phyloP scores from a whole-genome alignment of 2,113 vertebrate species.

The Brachyistius frenatus region DNA sequence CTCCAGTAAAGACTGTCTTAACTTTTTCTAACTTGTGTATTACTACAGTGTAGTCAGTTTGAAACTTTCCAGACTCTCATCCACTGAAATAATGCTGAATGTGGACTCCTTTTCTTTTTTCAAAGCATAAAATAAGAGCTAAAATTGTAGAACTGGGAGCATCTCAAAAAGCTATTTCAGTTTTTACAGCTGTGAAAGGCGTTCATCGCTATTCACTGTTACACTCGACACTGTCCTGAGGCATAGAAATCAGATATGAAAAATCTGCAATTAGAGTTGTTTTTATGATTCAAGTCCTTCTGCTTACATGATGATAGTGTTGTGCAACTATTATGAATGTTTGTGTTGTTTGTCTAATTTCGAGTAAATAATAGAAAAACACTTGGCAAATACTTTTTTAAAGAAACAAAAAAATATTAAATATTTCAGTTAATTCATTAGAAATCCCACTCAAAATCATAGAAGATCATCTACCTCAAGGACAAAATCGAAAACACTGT shows the following conservation, averaged over 20 bases:
- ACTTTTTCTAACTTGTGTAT: constrained; percentile 7
- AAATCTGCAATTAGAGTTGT: neutral
- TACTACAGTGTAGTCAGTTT: constrained; percentile 16
- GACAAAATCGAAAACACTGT: no score
- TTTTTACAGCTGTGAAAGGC: constrained; percentile 15
- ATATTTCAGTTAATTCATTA: no score
- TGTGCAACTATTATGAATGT: neutral
- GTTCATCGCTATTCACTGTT: neutral
- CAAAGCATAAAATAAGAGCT: constrained; percentile 1
- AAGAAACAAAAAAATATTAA: no score
- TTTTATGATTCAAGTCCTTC: constrained; percentile 8
- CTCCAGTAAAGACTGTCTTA: neutral
- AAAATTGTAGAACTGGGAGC: constrained; percentile 10
- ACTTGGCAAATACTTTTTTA: no score
- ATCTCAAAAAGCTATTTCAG: constrained; percentile 24
- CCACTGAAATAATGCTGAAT: constrained; percentile 1
- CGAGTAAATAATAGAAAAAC: no score
- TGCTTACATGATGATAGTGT: neutral
- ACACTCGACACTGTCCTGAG: constrained; percentile 1
- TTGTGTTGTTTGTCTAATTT: neutral
- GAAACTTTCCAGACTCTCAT: neutral
- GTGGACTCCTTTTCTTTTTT: constrained; percentile 3
- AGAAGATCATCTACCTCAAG: no score
- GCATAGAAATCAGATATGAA: constrained; percentile 27
- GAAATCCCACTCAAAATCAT: no score